phyloP scores from a whole-genome alignment of 2,888 invertebrate genomes.

The Plagiodera versicolora region DNA sequence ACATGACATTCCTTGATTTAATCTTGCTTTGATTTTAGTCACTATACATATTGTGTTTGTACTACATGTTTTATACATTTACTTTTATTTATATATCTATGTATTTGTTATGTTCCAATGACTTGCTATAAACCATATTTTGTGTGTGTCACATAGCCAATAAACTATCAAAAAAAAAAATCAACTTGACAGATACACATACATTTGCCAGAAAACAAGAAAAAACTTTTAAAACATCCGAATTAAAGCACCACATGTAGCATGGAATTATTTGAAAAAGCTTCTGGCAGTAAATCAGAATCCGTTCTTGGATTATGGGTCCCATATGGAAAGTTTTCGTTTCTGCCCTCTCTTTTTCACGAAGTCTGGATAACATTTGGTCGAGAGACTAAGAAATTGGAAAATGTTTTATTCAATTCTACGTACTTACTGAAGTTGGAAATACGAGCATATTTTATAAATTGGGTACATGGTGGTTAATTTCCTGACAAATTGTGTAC shows the following conservation, averaged over 20 bases:
- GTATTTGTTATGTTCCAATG: no score
- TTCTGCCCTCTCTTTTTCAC: slow-evolving; percentile 16
- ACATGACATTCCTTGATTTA: no score
- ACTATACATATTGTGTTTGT: no score
- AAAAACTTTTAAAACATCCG: slow-evolving; percentile 27
- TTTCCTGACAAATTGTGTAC: no score
- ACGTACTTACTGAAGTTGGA: not conserved
- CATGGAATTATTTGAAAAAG: slow-evolving; percentile 26
- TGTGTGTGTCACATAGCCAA: no score
- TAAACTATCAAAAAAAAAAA: no score
- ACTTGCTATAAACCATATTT: no score
- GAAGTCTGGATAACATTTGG: slow-evolving; percentile 12
- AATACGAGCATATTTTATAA: not conserved
- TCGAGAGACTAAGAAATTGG: slow-evolving; percentile 17
- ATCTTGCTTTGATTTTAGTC: no score
- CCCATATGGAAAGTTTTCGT: slow-evolving; percentile 26
- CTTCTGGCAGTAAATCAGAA: slow-evolving; percentile 28
- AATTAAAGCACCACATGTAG: slow-evolving; percentile 22
- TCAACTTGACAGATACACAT: no score
- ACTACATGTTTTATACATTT: no score
- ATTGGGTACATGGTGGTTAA: no score
- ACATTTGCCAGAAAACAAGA: slow-evolving; percentile 27
- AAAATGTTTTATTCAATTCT: slow-evolving; percentile 20
- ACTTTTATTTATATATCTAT: no score
- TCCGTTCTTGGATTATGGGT: slow-evolving; percentile 17